Conservation (phyloP, 2,113 vertebrate species). For the Odocoileus virginianus region DNA sequence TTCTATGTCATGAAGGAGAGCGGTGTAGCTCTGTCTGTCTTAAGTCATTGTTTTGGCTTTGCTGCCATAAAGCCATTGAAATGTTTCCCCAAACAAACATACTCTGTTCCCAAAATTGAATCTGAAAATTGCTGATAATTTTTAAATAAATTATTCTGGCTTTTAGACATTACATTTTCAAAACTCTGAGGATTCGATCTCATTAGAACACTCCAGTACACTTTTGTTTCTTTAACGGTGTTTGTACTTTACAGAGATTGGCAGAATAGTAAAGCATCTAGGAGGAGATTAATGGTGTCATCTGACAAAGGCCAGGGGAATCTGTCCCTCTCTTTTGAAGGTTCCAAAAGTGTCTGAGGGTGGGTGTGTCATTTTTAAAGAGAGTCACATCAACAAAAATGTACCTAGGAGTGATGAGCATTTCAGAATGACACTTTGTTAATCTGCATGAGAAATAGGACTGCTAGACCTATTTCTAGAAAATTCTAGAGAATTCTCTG, state of each 20-base stretch:
- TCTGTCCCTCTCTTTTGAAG: neutral
- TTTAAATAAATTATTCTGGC: neutral
- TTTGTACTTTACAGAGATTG: neutral
- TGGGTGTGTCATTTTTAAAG: neutral
- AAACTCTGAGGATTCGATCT: neutral
- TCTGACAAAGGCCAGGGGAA: neutral
- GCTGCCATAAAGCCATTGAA: neutral
- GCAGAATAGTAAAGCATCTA: neutral
- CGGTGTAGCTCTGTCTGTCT: neutral
- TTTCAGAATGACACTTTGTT: neutral
- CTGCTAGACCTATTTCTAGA: neutral
- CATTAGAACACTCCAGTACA: neutral
- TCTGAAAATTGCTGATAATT: neutral
- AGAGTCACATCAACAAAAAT: neutral
- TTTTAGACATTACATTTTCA: neutral
- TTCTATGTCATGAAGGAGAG: neutral
- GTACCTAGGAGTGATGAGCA: neutral
- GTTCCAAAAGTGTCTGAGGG: neutral
- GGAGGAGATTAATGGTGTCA: neutral
- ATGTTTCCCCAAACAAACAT: neutral
- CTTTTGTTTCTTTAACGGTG: neutral
- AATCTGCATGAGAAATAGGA: neutral
- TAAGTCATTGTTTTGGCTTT: neutral
- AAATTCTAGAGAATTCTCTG: neutral
- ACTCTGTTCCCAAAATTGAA: neutral